Base-by-base conservation (phyloP, 1,140 invertebrate genomes). In the Gryon sp. region DNA sequence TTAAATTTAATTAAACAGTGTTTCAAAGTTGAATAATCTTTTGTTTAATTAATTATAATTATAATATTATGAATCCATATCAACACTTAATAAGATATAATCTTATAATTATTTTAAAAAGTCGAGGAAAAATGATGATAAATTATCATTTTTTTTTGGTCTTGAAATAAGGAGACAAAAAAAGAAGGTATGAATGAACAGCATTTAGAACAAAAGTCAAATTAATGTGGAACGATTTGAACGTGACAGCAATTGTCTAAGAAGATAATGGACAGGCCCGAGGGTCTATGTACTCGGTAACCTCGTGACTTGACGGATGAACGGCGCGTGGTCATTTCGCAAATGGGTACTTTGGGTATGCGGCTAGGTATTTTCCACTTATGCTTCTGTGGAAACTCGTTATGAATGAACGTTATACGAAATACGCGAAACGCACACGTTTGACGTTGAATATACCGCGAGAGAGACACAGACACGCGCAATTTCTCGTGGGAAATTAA, bases 401-500 rank as follows among this genome's bases (percentile, higher is more conserved):
- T 83, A 83, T 79, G 82, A 84, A 83, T 80, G 80, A 80, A 83
- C 57, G 62, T 24, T 45, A 41, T 19, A 32, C 38, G 59, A 32
- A 34, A 24, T 26, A 28, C 62, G 30, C 28, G 66, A 43, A 57
- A 55, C 57, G 55, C 43, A 77, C 73, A 78, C 77, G 78, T 69
- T 76, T 41, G 73, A 48, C 62, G 45, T 48, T 69, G n/a, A 50
- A 68, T n/a, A n/a, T 45, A 57, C 5, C 36, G 30, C 69, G 20
- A n/a, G 45, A 43, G 20, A n/a, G 50, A 43, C 50, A 43, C 52
- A 70, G 41, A 57, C 68, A 70, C 65, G 66, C 65, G 81, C 83
- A 81, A 83, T 85, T 85, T 85, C 83, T 86, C 84, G 83, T 82
- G 84, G 84, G 83, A 85, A 86, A 84, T 85, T 83, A 83, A 83